A percentile compares a stretch with the other conserved stretches of the same genome.
Conservation (phyloP, 2,888 invertebrate species). For the Nasonovia ribisnigri region DNA sequence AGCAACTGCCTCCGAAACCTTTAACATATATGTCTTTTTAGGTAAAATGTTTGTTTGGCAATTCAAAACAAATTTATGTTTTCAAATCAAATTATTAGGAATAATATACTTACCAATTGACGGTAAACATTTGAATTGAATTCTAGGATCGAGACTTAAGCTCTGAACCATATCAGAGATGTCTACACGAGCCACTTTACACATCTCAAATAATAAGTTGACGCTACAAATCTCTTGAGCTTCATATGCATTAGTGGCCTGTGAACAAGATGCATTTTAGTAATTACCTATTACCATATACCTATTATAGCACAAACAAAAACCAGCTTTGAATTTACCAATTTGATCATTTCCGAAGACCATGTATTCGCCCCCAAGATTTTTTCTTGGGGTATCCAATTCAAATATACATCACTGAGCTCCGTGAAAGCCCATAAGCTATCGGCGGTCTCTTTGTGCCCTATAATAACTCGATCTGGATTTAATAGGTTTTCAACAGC, state of each 20-base stretch:
- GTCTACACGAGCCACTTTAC: too few species aligned
- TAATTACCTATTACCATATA: not conserved
- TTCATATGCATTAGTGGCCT: constrained; percentile 98
- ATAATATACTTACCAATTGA: too few species aligned
- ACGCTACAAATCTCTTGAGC: constrained; percentile 99
- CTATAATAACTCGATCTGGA: constrained; percentile 96
- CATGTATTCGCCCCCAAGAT: constrained; percentile 98
- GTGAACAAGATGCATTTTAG: constrained; percentile 55
- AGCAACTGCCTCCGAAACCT: too few species aligned
- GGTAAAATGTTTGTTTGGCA: too few species aligned
- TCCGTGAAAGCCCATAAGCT: constrained; percentile 89
- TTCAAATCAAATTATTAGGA: too few species aligned
- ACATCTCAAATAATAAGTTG: constrained; percentile 95
- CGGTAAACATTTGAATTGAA: too few species aligned
- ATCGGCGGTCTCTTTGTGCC: constrained; percentile 89
- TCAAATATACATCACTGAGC: constrained; percentile 90
- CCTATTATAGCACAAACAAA: not conserved
- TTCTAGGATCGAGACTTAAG: too few species aligned
- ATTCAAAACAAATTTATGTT: too few species aligned
- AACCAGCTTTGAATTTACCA: constrained; percentile 73
- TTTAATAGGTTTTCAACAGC: constrained; percentile 92
- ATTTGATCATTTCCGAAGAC: constrained; percentile 98
- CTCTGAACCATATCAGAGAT: too few species aligned
- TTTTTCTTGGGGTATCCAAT: constrained; percentile 94
- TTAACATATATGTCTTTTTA: too few species aligned